phyloP scores from a whole-genome alignment of 2,113 vertebrate genomes.

The Cephalopholis sonnerati region DNA sequence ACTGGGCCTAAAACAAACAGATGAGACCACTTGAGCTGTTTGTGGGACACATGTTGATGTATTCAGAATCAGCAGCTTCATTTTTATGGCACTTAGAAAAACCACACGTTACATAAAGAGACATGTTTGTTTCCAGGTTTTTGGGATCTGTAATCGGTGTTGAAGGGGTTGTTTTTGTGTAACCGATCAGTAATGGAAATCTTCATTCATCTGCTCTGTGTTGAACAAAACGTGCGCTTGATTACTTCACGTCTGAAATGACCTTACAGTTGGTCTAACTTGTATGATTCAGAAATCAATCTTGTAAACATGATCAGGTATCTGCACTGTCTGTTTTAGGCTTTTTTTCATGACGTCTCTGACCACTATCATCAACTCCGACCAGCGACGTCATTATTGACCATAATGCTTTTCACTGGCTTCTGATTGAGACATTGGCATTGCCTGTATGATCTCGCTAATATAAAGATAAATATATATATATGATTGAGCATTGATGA shows the following conservation, averaged over 20 bases:
- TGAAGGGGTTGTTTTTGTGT: not conserved
- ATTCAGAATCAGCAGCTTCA: not conserved
- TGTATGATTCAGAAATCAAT: not conserved
- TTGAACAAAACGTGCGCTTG: conserved; percentile 1
- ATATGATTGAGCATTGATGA: conserved; percentile 41
- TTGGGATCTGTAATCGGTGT: not conserved
- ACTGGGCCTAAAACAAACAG: conserved; percentile 45
- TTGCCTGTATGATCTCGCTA: conserved; percentile 35
- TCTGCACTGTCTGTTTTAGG: conserved; percentile 47
- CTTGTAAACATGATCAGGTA: not conserved
- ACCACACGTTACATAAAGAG: too few relatives aligned
- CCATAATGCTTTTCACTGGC: conserved; percentile 8
- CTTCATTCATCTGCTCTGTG: not conserved
- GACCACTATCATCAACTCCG: conserved; percentile 4
- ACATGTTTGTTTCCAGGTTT: not conserved
- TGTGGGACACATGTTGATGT: not conserved
- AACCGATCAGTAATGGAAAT: not conserved
- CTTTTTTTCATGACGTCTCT: conserved; percentile 6
- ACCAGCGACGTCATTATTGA: conserved; percentile 12
- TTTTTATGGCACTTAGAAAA: not conserved
- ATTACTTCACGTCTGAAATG: not conserved
- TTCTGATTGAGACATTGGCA: conserved; percentile 10
- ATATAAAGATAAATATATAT: conserved; percentile 38
- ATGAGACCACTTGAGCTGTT: not conserved
- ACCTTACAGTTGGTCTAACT: not conserved